These are phyloP conservation scores for Mobula hypostoma DNA, from an alignment of 2,113 vertebrate species.

Conservation along the genomic window DNA sequence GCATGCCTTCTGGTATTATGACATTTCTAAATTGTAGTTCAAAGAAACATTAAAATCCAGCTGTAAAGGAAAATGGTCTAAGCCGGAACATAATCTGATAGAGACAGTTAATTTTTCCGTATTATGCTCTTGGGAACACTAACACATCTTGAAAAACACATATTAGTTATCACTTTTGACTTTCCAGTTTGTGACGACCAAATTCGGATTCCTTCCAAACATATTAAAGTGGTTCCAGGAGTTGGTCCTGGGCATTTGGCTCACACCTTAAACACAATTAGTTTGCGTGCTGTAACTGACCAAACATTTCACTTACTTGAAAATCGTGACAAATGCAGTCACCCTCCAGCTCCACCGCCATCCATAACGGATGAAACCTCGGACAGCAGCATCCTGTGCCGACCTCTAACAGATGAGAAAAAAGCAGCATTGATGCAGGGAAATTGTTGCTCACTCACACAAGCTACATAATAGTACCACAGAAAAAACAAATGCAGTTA, in stretches of 20 bases:
- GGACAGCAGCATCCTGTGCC: slow-evolving; percentile 70
- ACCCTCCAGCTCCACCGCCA: slow-evolving; percentile 95
- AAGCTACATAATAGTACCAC: not conserved
- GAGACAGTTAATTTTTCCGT: not conserved
- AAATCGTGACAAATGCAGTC: slow-evolving; percentile 67
- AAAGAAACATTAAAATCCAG: too few species aligned
- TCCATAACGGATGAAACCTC: slow-evolving; percentile 82
- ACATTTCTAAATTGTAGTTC: too few species aligned
- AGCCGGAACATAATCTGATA: not conserved
- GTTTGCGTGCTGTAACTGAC: not conserved
- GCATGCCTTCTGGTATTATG: too few species aligned
- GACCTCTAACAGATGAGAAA: slow-evolving; percentile 60
- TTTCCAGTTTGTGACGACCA: not conserved
- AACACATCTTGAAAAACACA: not conserved
- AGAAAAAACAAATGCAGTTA: too few species aligned
- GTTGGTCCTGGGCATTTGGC: too few species aligned
- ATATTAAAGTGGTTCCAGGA: not conserved
- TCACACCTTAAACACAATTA: not conserved
- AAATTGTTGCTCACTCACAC: not conserved
- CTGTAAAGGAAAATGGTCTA: not conserved
- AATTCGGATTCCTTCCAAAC: not conserved
- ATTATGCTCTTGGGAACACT: not conserved
- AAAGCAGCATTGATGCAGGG: not conserved
- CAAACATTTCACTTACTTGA: slow-evolving; percentile 71
- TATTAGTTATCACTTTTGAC: not conserved